phyloP scores from a whole-genome alignment of 2,797 vertebrate genomes.

The Scarus forsteni region DNA sequence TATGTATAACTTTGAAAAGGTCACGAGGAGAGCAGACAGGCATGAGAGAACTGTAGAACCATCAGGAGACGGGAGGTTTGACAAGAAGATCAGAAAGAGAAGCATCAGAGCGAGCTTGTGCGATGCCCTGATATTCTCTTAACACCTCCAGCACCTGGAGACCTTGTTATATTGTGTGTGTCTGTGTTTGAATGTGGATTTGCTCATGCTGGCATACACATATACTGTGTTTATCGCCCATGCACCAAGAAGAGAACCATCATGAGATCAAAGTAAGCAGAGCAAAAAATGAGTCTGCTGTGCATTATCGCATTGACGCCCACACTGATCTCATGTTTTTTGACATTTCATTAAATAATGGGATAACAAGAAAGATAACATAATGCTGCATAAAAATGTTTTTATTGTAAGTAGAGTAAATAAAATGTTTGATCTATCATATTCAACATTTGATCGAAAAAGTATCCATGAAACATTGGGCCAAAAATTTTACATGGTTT shows the following conservation, averaged over 20 bases:
- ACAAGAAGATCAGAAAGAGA: slow-evolving; percentile 51
- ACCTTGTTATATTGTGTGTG: slow-evolving; percentile 12
- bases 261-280: slow-evolving; percentile 4
- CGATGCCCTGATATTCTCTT: slow-evolving; percentile 57
- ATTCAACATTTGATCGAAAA: no score
- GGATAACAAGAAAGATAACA: not conserved
- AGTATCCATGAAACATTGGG: no score
- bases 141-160: slow-evolving; percentile 46
- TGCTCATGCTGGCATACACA: not conserved
- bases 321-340: not conserved
- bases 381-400: no score
- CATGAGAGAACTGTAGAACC: slow-evolving; percentile 70
- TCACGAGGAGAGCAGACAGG: slow-evolving; percentile 76
- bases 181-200: slow-evolving; percentile 13
- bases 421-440: no score
- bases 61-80: slow-evolving; percentile 64
- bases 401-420: no score
- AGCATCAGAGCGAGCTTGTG: slow-evolving; percentile 25
- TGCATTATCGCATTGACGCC: not conserved
- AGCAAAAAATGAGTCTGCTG: slow-evolving; percentile 6
- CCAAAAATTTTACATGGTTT: no score
- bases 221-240: slow-evolving; percentile 10
- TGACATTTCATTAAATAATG: not conserved
- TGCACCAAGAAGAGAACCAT: not conserved
- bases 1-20: slow-evolving; percentile 86